These are phyloP conservation scores for Drosophila triauraria DNA, from an alignment of 1,140 invertebrate genomes.

Conservation along the genomic window DNA sequence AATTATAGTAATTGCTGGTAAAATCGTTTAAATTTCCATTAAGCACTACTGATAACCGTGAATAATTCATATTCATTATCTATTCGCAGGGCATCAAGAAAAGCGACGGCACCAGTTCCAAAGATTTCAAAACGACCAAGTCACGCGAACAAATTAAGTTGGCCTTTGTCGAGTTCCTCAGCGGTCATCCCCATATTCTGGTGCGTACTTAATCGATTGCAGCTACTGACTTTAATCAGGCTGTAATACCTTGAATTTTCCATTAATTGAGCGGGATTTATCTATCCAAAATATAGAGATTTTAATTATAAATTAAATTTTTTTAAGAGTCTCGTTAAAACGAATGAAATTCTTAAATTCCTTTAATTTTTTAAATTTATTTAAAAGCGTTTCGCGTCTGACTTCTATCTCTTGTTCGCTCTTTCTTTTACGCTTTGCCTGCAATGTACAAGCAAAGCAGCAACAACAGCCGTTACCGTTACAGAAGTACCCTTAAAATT, in stretches of 20 bases:
- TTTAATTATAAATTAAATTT: no score
- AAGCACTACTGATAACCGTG: no score
- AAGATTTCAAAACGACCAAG: slow-evolving; percentile 98
- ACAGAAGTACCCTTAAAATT: no score
- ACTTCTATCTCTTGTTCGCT: no score
- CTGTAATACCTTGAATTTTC: background rate
- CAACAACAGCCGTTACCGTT: no score
- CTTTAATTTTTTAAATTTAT: no score
- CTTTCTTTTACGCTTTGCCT: no score
- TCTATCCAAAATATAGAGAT: no score
- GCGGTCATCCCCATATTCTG: slow-evolving; percentile 91
- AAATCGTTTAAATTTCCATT: background rate
- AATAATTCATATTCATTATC: background rate
- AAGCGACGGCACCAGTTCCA: slow-evolving; percentile 94
- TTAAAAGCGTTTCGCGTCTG: no score
- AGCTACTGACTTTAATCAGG: rapidly evolving
- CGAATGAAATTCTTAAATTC: no score
- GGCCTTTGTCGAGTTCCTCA: slow-evolving; percentile 93
- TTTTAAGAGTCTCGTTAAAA: background rate
- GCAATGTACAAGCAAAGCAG: no score
- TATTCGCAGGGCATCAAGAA: slow-evolving; percentile 91
- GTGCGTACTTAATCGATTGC: slow-evolving; percentile 86
- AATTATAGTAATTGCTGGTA: background rate
- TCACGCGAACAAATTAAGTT: slow-evolving; percentile 92
- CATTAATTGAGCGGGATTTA: background rate